A percentile compares a stretch with the other conserved stretches of the same genome.
These are phyloP conservation scores for Scaeva pyrastri DNA, from an alignment of 2,888 invertebrate species.

Conservation along the genomic window DNA sequence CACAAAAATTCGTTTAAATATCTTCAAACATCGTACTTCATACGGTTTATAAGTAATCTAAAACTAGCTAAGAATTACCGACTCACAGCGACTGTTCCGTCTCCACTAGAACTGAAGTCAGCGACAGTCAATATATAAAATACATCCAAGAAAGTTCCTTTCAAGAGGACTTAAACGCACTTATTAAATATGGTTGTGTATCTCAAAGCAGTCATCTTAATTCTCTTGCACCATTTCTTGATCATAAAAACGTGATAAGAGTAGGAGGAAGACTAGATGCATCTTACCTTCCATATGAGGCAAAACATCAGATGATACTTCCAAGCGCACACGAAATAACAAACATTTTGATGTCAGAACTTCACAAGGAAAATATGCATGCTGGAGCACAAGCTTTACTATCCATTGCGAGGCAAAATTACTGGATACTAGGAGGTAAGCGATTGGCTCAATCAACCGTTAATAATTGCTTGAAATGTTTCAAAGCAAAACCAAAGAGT, in stretches of 20 bases:
- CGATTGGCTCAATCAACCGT: conserved; percentile 5
- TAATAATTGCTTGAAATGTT: background rate
- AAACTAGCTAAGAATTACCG: too few relatives aligned
- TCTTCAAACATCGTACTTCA: too few relatives aligned
- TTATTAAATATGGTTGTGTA: too few relatives aligned
- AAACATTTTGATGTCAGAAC: conserved; percentile 9
- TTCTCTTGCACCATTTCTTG: conserved; percentile 7
- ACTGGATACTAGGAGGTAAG: conserved; percentile 1
- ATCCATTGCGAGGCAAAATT: background rate
- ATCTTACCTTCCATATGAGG: conserved; percentile 9
- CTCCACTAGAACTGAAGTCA: conserved; percentile 1
- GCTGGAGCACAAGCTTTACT: conserved; percentile 1
- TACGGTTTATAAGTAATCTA: too few relatives aligned
- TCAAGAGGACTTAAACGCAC: background rate
- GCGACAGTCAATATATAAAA: background rate
- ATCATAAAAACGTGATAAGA: conserved; percentile 1
- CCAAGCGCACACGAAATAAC: background rate
- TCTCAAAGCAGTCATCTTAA: too few relatives aligned
- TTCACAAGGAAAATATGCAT: conserved; percentile 7
- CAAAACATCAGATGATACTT: conserved; percentile 24
- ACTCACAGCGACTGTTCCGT: too few relatives aligned
- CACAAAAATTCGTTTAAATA: too few relatives aligned
- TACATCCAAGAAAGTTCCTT: conserved; percentile 4
- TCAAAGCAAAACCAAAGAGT: conserved; percentile 8
- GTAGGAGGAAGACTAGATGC: conserved; percentile 10